These are phyloP conservation scores for Cheilosia pagana DNA, from an alignment of 2,888 invertebrate species.

Conservation along the genomic window DNA sequence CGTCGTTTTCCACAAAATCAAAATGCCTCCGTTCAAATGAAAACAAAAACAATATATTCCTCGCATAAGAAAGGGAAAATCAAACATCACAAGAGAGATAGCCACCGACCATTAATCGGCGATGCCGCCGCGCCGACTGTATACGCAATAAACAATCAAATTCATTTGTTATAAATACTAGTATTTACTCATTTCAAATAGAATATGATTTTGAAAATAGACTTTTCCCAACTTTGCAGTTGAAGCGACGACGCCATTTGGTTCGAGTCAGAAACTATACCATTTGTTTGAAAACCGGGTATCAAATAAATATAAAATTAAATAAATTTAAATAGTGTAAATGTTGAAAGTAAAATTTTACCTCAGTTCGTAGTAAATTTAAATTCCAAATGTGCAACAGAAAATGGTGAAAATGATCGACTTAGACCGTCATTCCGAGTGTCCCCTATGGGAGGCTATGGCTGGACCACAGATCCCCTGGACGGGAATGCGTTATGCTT, in stretches of 20 bases:
- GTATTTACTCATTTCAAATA: conserved; percentile 57
- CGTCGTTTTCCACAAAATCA: conserved; percentile 11
- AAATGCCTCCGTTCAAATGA: conserved; percentile 18
- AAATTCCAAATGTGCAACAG: conserved; percentile 71
- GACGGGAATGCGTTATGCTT: conserved; percentile 93
- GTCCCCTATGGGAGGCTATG: conserved; percentile 86
- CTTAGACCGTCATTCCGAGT: conserved; percentile 87
- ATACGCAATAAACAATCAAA: conserved; percentile 68
- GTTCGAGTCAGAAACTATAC: conserved; percentile 16
- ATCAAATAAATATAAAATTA: background rate
- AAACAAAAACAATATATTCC: conserved; percentile 41
- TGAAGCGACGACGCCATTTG: conserved; percentile 30
- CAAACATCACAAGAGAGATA: conserved; percentile 60
- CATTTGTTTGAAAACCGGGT: background rate
- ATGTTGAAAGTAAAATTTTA: background rate
- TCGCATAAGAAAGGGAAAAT: conserved; percentile 35
- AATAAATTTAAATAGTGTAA: conserved; percentile 5
- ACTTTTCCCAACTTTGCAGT: conserved; percentile 67
- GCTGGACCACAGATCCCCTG: conserved; percentile 86
- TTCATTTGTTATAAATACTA: conserved; percentile 30
- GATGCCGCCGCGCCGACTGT: conserved; percentile 17
- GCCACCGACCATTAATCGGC: conserved; percentile 22
- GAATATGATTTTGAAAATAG: conserved; percentile 67
- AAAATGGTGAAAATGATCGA: conserved; percentile 85
- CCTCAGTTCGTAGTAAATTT: conserved; percentile 1